Evolutionary conservation across 2,797 vertebrate species (phyloP), one percentile per base, ranked within the genome.

Genomic region (Meriones psammophilus): DNA sequence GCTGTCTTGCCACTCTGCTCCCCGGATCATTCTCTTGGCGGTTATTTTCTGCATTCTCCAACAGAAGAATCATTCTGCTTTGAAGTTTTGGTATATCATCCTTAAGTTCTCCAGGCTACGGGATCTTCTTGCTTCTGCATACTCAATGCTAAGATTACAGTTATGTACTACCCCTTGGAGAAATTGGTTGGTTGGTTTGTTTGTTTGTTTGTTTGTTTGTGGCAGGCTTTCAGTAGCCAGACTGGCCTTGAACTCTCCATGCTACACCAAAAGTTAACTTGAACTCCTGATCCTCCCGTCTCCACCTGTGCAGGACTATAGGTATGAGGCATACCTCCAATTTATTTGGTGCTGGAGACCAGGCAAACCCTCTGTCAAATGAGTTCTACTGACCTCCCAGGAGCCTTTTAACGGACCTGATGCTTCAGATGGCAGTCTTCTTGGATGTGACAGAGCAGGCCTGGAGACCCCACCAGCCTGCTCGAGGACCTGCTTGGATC

Each of bases 381-480:
- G 8, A 39, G 8, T n/a, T 28, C 36, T 5, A 8, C 15, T 30
- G 6, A 36, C 26, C 15, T 39, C 69, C 99, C 30, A 99, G 98
- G 89, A 99, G 99, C 99, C 99, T 99, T 97, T 99, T 99, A 62
- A 99, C 99, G 2, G 99, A 99, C 99, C 98, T 99, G 99, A 12
- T 99, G 99, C 97, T 99, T 99, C 84, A 99, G 99, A 98, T 99
- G 99, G 6, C 99, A 99, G 3, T 99, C 99, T 96, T 99, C 99
- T 97, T 99, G 99, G 97, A 99, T 99, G 99, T 99, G 97, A 99
- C 99, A 0, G 99, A 99, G 95, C 99, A 99, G 97, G 99, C 64
- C 99, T 99, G 1, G 99, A 99, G 94, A 99, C 99, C 0, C 99
- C 99, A 0, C 99, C 99, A 0, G 99, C 99, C 76, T 99, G 98